Evolutionary conservation across 2,888 invertebrate genomes (phyloP).

Genomic region (Drosophila percnosoma): DNA sequence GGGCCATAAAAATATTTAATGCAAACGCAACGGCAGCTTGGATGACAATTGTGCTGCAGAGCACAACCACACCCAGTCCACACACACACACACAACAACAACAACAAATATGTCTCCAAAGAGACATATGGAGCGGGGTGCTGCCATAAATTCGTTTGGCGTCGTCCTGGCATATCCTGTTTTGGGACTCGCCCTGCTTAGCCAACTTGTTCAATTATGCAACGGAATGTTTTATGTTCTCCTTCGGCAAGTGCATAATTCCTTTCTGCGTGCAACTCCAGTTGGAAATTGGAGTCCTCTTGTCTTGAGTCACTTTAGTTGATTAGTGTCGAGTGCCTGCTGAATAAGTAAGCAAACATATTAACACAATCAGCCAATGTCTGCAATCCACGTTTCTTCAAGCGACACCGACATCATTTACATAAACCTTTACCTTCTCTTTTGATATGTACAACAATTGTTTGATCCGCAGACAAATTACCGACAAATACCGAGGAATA

Average conservation of each 20-base stretch:
- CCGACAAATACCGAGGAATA: slow-evolving; percentile 29
- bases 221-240: slow-evolving; percentile 80
- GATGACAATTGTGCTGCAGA: slow-evolving; percentile 65
- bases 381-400: slow-evolving; percentile 23
- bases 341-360: slow-evolving; percentile 69
- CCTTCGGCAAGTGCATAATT: slow-evolving; percentile 65
- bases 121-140: slow-evolving; percentile 66
- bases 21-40: slow-evolving; percentile 46
- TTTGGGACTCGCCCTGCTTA: slow-evolving; percentile 4
- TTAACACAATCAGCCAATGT: slow-evolving; percentile 44
- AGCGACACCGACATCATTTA: slow-evolving; percentile 28
- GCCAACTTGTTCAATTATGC: slow-evolving; percentile 82
- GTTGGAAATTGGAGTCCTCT: slow-evolving; percentile 17
- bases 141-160: slow-evolving; percentile 74
- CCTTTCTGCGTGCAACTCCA: slow-evolving; percentile 52
- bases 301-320: slow-evolving; percentile 65
- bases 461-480: slow-evolving; percentile 70
- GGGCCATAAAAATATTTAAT: slow-evolving; percentile 80
- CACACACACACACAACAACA: slow-evolving; percentile 1
- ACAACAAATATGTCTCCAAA: slow-evolving; percentile 71
- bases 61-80: slow-evolving; percentile 23
- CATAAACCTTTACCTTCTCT: slow-evolving; percentile 49
- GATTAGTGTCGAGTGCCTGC: slow-evolving; percentile 76
- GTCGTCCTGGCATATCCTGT: slow-evolving; percentile 43
- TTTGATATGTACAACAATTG: slow-evolving; percentile 44